These are phyloP conservation scores for Tursiops truncatus DNA, from an alignment of 2,113 vertebrate genomes.

Conservation along the genomic window DNA sequence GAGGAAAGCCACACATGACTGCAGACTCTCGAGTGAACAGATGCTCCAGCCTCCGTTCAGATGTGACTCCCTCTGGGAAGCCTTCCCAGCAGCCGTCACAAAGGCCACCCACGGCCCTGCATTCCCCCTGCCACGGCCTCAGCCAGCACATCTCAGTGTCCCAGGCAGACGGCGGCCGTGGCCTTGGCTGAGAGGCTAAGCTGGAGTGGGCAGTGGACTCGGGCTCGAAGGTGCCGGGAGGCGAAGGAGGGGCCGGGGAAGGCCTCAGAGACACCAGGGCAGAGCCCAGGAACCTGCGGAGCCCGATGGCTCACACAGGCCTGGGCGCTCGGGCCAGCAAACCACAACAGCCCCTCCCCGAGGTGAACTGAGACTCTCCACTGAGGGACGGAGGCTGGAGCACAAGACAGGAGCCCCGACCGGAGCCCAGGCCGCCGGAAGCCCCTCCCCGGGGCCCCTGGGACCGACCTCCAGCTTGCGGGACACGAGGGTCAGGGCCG, in stretches of 20 bases:
- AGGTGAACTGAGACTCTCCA: not conserved
- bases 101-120: not conserved
- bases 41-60: not conserved
- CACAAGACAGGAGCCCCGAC: not conserved
- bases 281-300: not conserved
- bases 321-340: not conserved
- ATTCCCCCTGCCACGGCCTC: rapidly evolving
- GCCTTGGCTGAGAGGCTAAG: not conserved
- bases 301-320: rapidly evolving
- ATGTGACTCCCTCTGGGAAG: not conserved
- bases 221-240: not conserved
- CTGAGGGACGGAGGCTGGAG: not conserved
- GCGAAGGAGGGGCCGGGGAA: rapidly evolving
- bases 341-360: not conserved
- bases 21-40: rapidly evolving
- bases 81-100: rapidly evolving
- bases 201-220: not conserved
- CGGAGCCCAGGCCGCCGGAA: rapidly evolving
- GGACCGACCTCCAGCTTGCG: constrained; percentile 89
- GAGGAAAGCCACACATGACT: rapidly evolving
- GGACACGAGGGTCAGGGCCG: constrained; percentile 81
- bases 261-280: not conserved
- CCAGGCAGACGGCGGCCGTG: rapidly evolving
- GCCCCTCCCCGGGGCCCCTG: rapidly evolving
- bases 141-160: not conserved